Conservation (phyloP, 1,140 invertebrate genomes). For the Bombyx mori region ASM3026992v2 NC_085113.1:10939001-10939500, state of each 20-base stretch:
- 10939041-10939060: neutral
- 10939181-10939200: neutral
- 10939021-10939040: neutral
- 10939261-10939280: neutral
- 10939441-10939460: slow-evolving; percentile 7
- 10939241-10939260: neutral
- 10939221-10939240: neutral
- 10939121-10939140: neutral
- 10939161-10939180: neutral
- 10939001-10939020: neutral
- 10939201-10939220: neutral
- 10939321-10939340: neutral
- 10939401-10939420: slow-evolving; percentile 3
- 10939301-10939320: neutral
- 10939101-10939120: neutral
- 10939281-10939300: neutral
- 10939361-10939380: slow-evolving; percentile 5
- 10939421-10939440: slow-evolving; percentile 5
- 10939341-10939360: slow-evolving; percentile 2
- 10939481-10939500: slow-evolving; percentile 8
- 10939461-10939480: slow-evolving; percentile 6
- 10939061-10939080: neutral
- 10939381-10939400: neutral
- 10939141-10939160: neutral
- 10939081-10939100: neutral